A percentile compares a stretch with the other conserved stretches of the same genome.
Evolutionary conservation across 1,140 invertebrate species (phyloP).

Genomic region (Zaprionus vittiger): DNA sequence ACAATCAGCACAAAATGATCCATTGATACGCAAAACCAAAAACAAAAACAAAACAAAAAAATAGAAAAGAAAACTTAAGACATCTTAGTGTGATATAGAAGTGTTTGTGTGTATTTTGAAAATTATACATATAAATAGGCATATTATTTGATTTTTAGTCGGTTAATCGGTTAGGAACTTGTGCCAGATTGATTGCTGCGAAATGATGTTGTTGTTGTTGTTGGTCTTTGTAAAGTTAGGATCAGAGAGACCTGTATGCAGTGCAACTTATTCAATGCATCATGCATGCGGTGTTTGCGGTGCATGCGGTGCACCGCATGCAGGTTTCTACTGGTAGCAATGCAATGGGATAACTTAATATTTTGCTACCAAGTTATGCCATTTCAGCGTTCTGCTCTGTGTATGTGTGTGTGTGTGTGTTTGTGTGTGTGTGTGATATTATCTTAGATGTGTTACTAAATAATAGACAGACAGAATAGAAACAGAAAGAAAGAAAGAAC

Average conservation of each 20-base stretch:
- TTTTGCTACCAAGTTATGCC: not conserved
- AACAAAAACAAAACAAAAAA: not conserved
- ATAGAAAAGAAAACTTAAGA: too few species aligned
- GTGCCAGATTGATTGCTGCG: conserved; percentile 35
- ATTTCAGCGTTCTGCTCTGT: not conserved
- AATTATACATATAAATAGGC: conserved; percentile 7
- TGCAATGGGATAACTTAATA: not conserved
- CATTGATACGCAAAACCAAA: conserved; percentile 2
- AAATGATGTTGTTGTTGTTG: conserved; percentile 1
- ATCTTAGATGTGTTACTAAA: conserved; percentile 4
- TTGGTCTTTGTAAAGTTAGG: conserved; percentile 3
- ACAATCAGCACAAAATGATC: conserved; percentile 17
- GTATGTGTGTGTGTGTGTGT: not conserved
- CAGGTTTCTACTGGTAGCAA: too few species aligned
- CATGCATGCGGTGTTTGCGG: too few species aligned
- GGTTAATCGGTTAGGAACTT: conserved; percentile 22
- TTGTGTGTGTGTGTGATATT: not conserved
- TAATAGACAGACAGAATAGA: conserved; percentile 29
- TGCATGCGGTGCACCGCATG: too few species aligned
- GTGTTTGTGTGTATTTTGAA: conserved; percentile 2
- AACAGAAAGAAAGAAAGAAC: conserved; percentile 25
- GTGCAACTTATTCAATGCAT: too few species aligned
- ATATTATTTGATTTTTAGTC: conserved; percentile 1
- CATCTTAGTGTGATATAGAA: too few species aligned
- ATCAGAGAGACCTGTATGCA: too few species aligned